Conservation (phyloP, 35 echinoderm and acorn worm genomes). For the Lytechinus pictus region DNA sequence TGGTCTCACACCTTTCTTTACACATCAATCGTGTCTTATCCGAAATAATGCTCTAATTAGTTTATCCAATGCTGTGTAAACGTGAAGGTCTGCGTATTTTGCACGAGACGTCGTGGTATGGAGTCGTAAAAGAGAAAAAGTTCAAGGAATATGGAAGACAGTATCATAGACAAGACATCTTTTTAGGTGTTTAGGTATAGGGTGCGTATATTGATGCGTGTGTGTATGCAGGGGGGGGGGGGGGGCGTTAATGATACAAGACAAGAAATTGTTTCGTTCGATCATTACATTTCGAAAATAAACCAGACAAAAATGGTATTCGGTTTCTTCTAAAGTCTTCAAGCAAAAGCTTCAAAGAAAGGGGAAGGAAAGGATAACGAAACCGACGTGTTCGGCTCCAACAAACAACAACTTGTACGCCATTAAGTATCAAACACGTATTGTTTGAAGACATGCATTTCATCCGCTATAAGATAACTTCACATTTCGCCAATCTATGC, state of each 20-base stretch:
- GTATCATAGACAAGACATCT: neutral
- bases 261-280: too few relatives aligned
- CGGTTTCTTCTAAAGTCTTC: too few relatives aligned
- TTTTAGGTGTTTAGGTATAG: neutral
- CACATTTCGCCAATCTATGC: neutral
- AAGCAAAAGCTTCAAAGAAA: too few relatives aligned
- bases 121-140: neutral
- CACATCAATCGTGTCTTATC: neutral
- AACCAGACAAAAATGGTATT: too few relatives aligned
- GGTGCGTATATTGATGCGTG: neutral
- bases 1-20: neutral
- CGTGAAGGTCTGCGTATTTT: neutral
- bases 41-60: neutral
- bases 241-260: neutral
- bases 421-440: neutral
- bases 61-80: neutral
- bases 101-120: neutral
- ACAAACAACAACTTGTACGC: neutral
- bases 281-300: too few relatives aligned
- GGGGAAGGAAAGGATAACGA: too few relatives aligned
- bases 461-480: neutral
- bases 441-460: neutral
- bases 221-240: neutral
- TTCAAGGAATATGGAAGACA: neutral
- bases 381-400: neutral